Conservation (phyloP, 2,113 vertebrate genomes). For the Semnopithecus entellus region DNA sequence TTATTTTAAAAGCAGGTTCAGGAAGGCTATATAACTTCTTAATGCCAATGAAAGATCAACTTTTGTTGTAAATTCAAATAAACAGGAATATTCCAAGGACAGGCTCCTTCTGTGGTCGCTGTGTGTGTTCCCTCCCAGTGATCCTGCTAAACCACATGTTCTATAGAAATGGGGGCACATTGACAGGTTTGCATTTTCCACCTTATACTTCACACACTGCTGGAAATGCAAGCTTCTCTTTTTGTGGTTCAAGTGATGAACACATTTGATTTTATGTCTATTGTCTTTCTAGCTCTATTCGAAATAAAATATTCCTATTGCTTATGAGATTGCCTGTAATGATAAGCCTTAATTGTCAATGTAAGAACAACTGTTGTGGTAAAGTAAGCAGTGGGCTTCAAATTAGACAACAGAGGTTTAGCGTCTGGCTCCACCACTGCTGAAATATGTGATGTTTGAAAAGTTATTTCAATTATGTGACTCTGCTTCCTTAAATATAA, state of each 20-base stretch:
- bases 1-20: background rate
- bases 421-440: background rate
- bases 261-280: constrained; percentile 13
- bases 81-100: background rate
- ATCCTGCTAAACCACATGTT: fast-evolving
- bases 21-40: background rate
- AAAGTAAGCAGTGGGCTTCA: background rate
- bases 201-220: background rate
- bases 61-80: background rate
- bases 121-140: fast-evolving
- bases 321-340: background rate
- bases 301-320: background rate
- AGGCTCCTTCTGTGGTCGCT: background rate
- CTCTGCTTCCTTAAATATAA: background rate
- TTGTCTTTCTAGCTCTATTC: background rate
- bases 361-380: background rate
- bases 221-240: background rate
- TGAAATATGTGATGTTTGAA: background rate
- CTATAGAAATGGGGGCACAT: background rate
- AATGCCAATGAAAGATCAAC: background rate
- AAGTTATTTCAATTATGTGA: background rate
- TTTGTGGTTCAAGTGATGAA: constrained; percentile 24
- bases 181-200: background rate
- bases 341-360: background rate
- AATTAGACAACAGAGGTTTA: background rate